Percentiles rank a stretch among this genome's conserved stretches.
Evolutionary conservation across 2,888 invertebrate genomes (phyloP).

Genomic region (Acleris laterana): DNA sequence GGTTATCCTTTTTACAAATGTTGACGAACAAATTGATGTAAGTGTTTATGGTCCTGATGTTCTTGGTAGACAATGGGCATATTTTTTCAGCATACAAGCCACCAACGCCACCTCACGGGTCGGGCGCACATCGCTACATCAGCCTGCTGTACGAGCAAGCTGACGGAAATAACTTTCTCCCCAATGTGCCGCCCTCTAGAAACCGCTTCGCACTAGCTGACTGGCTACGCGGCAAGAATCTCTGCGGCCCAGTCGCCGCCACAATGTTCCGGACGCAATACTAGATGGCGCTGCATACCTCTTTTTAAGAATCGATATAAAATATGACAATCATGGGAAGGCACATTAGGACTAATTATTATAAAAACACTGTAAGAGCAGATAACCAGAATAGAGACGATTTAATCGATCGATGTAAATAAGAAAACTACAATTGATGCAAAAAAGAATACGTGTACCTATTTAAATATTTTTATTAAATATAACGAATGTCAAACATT

Average conservation of each 20-base stretch:
- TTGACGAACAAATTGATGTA: too few relatives aligned
- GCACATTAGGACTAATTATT: too few relatives aligned
- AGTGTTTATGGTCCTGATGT: not conserved
- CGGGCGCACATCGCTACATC: conserved; percentile 75
- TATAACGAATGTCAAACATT: too few relatives aligned
- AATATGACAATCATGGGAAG: too few relatives aligned
- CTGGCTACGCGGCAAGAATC: conserved; percentile 73
- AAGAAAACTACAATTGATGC: not conserved
- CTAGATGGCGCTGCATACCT: conserved; percentile 62
- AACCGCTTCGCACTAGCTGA: conserved; percentile 65
- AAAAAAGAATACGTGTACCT: not conserved
- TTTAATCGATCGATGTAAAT: not conserved
- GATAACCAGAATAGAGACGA: not conserved
- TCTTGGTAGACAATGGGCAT: not conserved
- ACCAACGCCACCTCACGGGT: conserved; percentile 76
- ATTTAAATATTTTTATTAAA: too few relatives aligned
- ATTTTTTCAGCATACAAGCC: conserved; percentile 66
- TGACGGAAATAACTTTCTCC: conserved; percentile 75
- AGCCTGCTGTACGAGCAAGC: conserved; percentile 72
- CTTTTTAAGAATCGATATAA: conserved; percentile 3
- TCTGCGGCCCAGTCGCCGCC: conserved; percentile 74
- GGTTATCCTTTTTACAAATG: too few relatives aligned
- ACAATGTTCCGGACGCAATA: conserved; percentile 67
- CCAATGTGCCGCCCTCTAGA: conserved; percentile 63
- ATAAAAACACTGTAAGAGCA: not conserved